Evolutionary conservation across 2,888 invertebrate genomes (phyloP).

Genomic region (Leptopterna dolabrata): DNA sequence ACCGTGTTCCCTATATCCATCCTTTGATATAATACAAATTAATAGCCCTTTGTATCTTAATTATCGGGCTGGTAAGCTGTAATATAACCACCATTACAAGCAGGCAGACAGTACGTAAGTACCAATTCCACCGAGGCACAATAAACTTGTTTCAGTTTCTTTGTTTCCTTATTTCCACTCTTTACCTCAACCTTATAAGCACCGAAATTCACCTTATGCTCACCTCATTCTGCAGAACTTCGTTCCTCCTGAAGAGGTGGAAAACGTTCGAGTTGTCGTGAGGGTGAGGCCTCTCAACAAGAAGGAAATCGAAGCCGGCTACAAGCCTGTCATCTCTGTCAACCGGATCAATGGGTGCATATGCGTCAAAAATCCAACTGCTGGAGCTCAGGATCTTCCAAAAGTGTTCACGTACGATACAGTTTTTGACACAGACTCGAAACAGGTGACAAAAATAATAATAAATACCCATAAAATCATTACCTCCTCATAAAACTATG

Average conservation of each 20-base stretch:
- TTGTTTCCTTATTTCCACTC: too few relatives aligned
- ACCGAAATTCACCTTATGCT: too few relatives aligned
- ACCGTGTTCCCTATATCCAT: too few relatives aligned
- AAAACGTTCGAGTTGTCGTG: slow-evolving; percentile 97
- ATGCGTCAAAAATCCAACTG: slow-evolving; percentile 80
- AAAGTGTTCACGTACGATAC: slow-evolving; percentile 95
- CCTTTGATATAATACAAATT: too few relatives aligned
- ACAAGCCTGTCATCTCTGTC: slow-evolving; percentile 80
- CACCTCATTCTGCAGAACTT: slow-evolving; percentile 50
- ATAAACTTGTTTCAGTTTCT: too few relatives aligned
- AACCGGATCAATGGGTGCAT: slow-evolving; percentile 82
- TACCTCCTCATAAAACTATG: too few relatives aligned
- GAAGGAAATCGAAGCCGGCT: slow-evolving; percentile 80
- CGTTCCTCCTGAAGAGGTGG: slow-evolving; percentile 73
- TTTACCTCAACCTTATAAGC: too few relatives aligned
- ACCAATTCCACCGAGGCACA: too few relatives aligned
- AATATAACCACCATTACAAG: too few relatives aligned
- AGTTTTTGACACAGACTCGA: slow-evolving; percentile 87
- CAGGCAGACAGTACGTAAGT: too few relatives aligned
- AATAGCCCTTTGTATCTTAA: too few relatives aligned
- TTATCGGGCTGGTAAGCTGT: too few relatives aligned
- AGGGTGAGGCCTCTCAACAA: slow-evolving; percentile 92
- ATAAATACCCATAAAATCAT: background rate
- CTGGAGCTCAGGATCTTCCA: slow-evolving; percentile 79
- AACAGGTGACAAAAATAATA: slow-evolving; percentile 75